Conservation (phyloP, 2,797 vertebrate genomes). For the Hipposideros larvatus region DNA sequence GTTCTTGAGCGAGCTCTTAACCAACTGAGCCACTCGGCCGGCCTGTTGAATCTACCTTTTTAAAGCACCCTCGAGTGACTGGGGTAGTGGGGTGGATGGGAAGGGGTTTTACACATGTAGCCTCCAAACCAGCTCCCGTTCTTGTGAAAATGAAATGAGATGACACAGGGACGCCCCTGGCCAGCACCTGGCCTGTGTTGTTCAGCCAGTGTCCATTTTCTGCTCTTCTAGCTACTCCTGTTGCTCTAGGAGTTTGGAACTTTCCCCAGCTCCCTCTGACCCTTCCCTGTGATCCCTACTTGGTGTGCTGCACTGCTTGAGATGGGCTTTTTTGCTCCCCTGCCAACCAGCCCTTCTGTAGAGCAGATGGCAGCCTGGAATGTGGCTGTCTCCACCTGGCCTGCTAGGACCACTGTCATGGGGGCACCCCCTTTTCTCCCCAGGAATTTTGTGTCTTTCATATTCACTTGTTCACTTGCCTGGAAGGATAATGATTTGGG, state of each 20-base stretch:
- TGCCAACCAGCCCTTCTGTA: not conserved
- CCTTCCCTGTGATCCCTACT: not conserved
- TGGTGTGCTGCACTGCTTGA: not conserved
- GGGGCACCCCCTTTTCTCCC: not conserved
- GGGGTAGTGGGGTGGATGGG: not conserved
- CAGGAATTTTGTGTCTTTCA: not conserved
- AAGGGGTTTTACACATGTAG: not conserved
- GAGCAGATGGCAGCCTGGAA: not conserved
- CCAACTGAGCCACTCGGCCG: too few species aligned
- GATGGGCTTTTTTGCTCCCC: not conserved
- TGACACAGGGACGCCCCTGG: fast-evolving
- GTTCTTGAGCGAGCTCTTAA: too few species aligned
- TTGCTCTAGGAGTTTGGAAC: not conserved
- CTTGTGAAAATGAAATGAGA: not conserved
- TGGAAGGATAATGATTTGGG: not conserved
- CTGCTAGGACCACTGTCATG: not conserved
- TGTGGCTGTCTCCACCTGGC: not conserved
- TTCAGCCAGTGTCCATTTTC: fast-evolving
- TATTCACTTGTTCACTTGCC: not conserved
- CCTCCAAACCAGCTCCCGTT: fast-evolving
- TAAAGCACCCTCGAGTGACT: not conserved
- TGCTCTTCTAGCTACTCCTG: not conserved
- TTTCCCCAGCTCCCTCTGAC: not conserved
- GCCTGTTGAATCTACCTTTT: not conserved
- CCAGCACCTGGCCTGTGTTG: not conserved